These are phyloP conservation scores for Edolisoma coerulescens DNA, from an alignment of 2,113 vertebrate genomes.

Conservation along the genomic window DNA sequence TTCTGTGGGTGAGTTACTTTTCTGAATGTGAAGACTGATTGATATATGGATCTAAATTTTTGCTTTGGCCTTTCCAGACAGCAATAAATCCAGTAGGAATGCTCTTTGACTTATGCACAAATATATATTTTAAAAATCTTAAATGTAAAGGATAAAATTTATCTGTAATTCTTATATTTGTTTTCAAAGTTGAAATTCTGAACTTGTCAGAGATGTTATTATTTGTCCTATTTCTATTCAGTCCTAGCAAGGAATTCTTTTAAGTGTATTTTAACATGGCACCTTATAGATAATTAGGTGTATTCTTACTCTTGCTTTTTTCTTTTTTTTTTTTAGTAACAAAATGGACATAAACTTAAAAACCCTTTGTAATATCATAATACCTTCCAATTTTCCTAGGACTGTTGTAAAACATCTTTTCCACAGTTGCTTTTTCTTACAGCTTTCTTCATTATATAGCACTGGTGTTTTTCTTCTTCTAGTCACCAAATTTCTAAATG, in stretches of 20 bases:
- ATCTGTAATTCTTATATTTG: not conserved
- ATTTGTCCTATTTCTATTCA: not conserved
- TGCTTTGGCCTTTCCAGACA: not conserved
- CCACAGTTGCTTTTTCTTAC: not conserved
- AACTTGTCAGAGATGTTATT: not conserved
- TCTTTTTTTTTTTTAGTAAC: not conserved
- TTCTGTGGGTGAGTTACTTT: constrained; percentile 73
- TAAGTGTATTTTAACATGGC: not conserved
- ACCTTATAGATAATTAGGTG: not conserved
- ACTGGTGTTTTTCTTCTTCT: not conserved
- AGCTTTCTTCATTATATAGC: not conserved
- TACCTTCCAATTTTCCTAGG: not conserved
- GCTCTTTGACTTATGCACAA: not conserved
- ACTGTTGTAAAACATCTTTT: not conserved
- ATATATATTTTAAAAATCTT: not conserved
- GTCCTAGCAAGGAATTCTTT: not conserved
- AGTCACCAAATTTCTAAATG: not conserved
- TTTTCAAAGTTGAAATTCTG: not conserved
- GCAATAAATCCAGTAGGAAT: not conserved
- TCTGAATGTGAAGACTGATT: not conserved
- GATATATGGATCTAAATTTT: not conserved
- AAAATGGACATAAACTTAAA: not conserved
- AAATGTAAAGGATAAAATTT: not conserved
- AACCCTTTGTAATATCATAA: not conserved
- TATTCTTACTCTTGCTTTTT: not conserved